Evolutionary conservation across 37 sponge, comb jelly and placozoan genomes (phyloP), one percentile per base, ranked within the genome.

Genomic region (Tethya wilhelma): DNA sequence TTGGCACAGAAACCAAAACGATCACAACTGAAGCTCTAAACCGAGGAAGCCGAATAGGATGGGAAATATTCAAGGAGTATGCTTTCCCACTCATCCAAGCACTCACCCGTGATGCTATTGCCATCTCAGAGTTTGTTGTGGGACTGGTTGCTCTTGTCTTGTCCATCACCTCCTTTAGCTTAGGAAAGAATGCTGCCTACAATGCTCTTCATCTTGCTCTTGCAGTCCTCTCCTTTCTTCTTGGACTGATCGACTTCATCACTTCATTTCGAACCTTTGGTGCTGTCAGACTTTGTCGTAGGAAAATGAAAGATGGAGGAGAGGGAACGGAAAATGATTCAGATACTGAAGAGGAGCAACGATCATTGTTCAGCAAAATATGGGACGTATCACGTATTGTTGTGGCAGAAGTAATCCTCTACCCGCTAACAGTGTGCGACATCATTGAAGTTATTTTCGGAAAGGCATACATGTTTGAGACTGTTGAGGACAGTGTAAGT

Each of bases 111-210:
- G 70, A 69, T 42, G 23, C 41, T 42, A 38, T 34, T 19, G 42
- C 42, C 44, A 38, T 69, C 3, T 28, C 70, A 4, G 70, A 69
- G 44, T 38, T 69, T 2, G 3, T 69, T 2, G 7, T 40, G 19
- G 20, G 4, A 11, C 42, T 69, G n/a, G 41, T 11, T n/a, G 29
- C 25, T 38, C 70, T 69, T 4, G n/a, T 3, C 20, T 23, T 69
- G 22, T 69, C 70, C 1, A 28, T 28, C 2, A 28, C 44, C 28
- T 69, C 70, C 2, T 69, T 69, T 28, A 2, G 11, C 28, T 29
- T 69, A 22, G 70, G 70, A 69, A 69, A 40, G 19, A 3, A 69
- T 7, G 44, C 63, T 26, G 26, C 22, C 20, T n/a, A 60, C 63
- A 60, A 69, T 11, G 5, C 9, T 28, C 3, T 69, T 42, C 70